These are phyloP conservation scores for Brachystomella parvula DNA, from an alignment of 1,140 invertebrate genomes.

Conservation along the genomic window DNA sequence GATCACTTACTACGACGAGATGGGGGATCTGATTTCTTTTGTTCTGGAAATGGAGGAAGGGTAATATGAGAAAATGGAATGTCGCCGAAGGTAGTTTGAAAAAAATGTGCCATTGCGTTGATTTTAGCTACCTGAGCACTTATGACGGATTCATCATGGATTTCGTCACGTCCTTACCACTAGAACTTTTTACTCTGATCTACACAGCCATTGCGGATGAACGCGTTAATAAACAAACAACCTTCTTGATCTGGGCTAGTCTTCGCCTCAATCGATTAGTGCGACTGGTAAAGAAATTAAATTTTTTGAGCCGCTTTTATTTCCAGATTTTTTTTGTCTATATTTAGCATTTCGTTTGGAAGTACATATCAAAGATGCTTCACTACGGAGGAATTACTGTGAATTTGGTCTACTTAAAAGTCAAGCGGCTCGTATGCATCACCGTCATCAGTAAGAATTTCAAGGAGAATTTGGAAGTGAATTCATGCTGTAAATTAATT, in stretches of 20 bases:
- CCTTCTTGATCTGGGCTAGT: not conserved
- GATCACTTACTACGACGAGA: conserved; percentile 14
- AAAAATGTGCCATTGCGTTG: conserved; percentile 4
- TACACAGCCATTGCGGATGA: not conserved
- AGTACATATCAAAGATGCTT: not conserved
- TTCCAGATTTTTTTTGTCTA: not conserved
- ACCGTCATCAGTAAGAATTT: conserved; percentile 19
- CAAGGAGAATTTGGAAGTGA: no score
- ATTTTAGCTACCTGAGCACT: conserved; percentile 17
- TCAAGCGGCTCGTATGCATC: conserved; percentile 8
- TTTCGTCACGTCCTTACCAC: conserved; percentile 16
- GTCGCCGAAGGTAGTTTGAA: not conserved
- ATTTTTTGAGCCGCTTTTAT: no score
- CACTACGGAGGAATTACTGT: not conserved
- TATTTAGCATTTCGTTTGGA: not conserved
- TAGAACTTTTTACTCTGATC: conserved; percentile 14
- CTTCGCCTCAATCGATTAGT: conserved; percentile 15
- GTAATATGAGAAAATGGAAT: conserved; percentile 2
- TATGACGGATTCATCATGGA: conserved; percentile 11
- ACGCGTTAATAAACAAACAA: not conserved
- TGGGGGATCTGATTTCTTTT: conserved; percentile 11
- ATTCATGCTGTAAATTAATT: not conserved
- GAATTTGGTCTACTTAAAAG: conserved; percentile 14
- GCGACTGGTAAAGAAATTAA: conserved; percentile 15
- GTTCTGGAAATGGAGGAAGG: conserved; percentile 16